phyloP scores from a whole-genome alignment of 2,113 vertebrate genomes.

The Albula glossodonta region DNA sequence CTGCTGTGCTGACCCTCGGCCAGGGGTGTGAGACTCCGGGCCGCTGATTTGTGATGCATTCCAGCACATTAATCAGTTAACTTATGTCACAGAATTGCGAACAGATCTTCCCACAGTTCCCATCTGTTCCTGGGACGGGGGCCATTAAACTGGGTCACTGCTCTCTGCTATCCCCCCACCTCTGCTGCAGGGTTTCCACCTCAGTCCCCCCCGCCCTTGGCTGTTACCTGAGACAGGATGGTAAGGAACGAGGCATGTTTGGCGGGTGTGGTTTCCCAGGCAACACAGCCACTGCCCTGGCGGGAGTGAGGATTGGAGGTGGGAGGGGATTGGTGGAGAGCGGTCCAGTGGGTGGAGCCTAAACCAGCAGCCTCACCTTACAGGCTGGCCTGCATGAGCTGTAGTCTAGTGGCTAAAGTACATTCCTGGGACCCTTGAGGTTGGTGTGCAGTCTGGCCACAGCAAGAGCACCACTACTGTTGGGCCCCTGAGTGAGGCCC shows the following conservation, averaged over 20 bases:
- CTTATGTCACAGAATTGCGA: not conserved
- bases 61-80: no score
- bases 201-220: constrained; percentile 39
- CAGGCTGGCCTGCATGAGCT: not conserved
- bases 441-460: no score
- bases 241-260: constrained; percentile 75
- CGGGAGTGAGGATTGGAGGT: constrained; percentile 30
- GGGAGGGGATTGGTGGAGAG: constrained; percentile 46
- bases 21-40: no score
- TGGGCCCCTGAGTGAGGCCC: no score
- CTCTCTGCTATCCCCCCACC: constrained; percentile 13
- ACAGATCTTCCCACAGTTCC: constrained; percentile 53
- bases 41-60: no score
- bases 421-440: not conserved
- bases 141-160: constrained; percentile 8
- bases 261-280: constrained; percentile 71
- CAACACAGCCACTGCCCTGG: constrained; percentile 43
- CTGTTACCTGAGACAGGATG: constrained; percentile 76
- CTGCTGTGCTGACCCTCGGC: no score
- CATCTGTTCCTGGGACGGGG: constrained; percentile 44
- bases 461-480: no score
- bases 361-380: no score
- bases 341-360: constrained; percentile 34
- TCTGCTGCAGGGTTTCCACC: constrained; percentile 59
- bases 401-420: no score